A percentile compares a stretch with the other conserved stretches of the same genome.
Conservation (phyloP, 2,113 vertebrate genomes). For the Martes martes region DNA sequence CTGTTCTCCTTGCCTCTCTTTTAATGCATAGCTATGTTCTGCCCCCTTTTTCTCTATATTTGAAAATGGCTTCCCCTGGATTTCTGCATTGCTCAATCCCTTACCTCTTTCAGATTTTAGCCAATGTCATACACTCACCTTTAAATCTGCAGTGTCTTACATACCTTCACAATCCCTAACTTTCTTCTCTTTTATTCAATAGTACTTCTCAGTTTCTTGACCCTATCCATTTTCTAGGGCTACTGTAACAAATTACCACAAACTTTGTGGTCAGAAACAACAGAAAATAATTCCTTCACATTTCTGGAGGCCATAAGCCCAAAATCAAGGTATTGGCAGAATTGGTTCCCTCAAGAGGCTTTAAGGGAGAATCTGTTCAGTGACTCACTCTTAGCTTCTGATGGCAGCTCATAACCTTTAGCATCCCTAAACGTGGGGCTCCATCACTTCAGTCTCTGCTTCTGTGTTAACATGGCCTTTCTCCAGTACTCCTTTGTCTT, state of each 20-base stretch:
- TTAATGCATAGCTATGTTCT: not conserved
- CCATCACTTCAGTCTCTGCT: not conserved
- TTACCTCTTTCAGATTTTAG: not conserved
- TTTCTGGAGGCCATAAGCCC: not conserved
- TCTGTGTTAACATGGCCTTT: not conserved
- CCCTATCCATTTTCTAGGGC: not conserved
- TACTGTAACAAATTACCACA: not conserved
- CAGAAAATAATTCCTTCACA: not conserved
- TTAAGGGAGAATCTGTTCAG: too few species aligned
- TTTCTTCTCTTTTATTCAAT: not conserved
- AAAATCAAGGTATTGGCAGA: not conserved
- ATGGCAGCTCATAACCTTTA: not conserved
- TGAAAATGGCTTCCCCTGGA: not conserved
- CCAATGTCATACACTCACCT: not conserved
- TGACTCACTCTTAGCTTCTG: not conserved
- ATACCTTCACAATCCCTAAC: not conserved
- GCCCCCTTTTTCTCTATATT: not conserved
- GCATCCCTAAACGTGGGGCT: not conserved
- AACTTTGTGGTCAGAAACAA: not conserved
- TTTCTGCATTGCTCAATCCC: not conserved
- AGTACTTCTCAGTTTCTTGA: not conserved
- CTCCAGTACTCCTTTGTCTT: not conserved
- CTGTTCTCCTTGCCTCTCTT: not conserved
- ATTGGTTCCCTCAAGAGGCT: not conserved
- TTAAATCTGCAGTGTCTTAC: not conserved